These are phyloP conservation scores for Ornithorhynchus anatinus DNA, from an alignment of 2,113 vertebrate species.

Conservation along the genomic window DNA sequence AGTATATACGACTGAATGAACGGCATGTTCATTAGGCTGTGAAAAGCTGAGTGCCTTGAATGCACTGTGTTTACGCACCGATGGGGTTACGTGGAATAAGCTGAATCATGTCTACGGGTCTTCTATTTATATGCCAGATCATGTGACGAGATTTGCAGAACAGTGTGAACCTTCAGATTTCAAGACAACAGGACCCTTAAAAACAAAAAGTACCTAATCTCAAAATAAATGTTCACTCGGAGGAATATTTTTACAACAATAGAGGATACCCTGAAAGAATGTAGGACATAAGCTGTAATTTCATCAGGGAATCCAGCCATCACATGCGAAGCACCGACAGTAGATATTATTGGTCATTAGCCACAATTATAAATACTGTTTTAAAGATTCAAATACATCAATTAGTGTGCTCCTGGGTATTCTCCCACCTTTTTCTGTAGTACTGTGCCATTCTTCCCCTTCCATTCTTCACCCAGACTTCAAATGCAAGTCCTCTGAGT, in stretches of 20 bases:
- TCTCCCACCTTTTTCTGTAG: constrained; percentile 11
- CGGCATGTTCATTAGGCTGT: too few relatives aligned
- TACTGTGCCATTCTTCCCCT: background rate
- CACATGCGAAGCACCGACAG: constrained; percentile 26
- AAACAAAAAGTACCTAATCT: constrained; percentile 34
- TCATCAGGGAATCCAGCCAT: constrained; percentile 11
- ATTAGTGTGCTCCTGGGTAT: constrained; percentile 9
- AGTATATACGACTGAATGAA: too few relatives aligned
- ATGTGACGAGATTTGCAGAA: background rate
- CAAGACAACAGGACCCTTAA: background rate
- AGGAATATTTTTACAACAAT: constrained; percentile 57
- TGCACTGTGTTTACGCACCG: too few relatives aligned
- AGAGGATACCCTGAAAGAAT: constrained; percentile 50
- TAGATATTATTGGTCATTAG: constrained; percentile 6
- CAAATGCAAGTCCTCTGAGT: background rate
- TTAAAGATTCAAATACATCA: constrained; percentile 32
- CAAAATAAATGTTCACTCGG: constrained; percentile 36
- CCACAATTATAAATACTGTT: constrained; percentile 48
- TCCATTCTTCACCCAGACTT: background rate
- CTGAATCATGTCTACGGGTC: too few relatives aligned
- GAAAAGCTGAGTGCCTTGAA: too few relatives aligned
- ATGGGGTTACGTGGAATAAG: too few relatives aligned
- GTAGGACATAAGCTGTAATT: constrained; percentile 47
- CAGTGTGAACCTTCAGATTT: background rate
- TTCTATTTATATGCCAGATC: background rate